Conservation (phyloP, 2,888 invertebrate genomes). For the Eretmocerus hayati region DNA sequence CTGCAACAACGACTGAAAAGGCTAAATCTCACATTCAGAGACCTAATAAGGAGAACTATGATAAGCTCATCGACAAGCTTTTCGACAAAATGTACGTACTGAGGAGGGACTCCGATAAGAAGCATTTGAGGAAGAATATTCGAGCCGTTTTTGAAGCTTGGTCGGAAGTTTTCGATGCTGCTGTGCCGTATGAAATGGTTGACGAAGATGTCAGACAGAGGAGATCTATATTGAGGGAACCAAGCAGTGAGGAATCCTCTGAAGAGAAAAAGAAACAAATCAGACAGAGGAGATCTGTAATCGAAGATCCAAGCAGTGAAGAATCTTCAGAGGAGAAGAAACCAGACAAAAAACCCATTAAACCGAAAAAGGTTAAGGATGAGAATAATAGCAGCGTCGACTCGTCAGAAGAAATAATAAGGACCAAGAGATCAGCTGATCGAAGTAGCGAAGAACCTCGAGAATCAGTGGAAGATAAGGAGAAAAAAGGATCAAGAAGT, state of each 20-base stretch:
- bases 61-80: constrained; percentile 5
- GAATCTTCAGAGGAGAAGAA: constrained; percentile 7
- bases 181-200: constrained; percentile 5
- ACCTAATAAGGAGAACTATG: constrained; percentile 4
- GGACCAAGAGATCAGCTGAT: neutral
- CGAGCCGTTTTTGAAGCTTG: constrained; percentile 17
- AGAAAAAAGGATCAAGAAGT: too few species aligned
- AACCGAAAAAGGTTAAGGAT: neutral
- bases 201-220: neutral
- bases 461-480: neutral
- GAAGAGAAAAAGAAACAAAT: constrained; percentile 2
- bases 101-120: constrained; percentile 12
- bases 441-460: neutral
- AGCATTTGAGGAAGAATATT: constrained; percentile 15
- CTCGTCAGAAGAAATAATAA: neutral
- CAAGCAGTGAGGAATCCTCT: neutral
- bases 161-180: constrained; percentile 18
- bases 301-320: neutral
- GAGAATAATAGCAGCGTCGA: neutral
- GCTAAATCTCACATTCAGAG: neutral
- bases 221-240: neutral
- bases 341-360: neutral
- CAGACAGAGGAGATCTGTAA: neutral
- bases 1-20: constrained; percentile 6
- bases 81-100: constrained; percentile 9